Evolutionary conservation across 2,888 invertebrate species (phyloP).

Genomic region (Hyposoter dolosus): DNA sequence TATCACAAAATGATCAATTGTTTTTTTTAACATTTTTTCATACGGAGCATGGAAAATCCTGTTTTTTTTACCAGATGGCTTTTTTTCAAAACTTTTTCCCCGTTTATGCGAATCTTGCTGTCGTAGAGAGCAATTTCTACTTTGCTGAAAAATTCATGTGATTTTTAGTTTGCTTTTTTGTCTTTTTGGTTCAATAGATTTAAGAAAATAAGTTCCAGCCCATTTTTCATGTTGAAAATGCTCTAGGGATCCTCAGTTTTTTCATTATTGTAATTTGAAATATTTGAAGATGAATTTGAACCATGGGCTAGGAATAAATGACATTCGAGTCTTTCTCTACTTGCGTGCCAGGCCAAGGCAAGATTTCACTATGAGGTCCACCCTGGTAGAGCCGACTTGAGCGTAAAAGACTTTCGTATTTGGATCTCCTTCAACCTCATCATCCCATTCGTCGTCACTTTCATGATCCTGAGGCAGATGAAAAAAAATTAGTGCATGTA

Average conservation of each 20-base stretch:
- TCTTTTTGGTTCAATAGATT: background rate
- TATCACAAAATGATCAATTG: background rate
- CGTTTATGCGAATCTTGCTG: slow-evolving; percentile 92
- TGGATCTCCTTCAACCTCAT: slow-evolving; percentile 86
- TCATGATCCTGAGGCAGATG: slow-evolving; percentile 62
- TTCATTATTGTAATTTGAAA: background rate
- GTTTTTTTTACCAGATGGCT: slow-evolving; percentile 87
- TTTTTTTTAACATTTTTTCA: background rate
- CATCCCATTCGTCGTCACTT: slow-evolving; percentile 85
- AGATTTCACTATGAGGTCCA: slow-evolving; percentile 90
- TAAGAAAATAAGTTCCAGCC: background rate
- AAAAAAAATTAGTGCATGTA: background rate
- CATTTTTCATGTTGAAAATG: background rate
- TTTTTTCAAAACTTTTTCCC: slow-evolving; percentile 91
- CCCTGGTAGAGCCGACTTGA: slow-evolving; percentile 88
- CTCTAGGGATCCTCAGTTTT: background rate
- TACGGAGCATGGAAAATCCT: background rate
- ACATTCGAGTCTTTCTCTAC: slow-evolving; percentile 84
- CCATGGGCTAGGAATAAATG: background rate
- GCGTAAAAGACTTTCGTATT: slow-evolving; percentile 89
- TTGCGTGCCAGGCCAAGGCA: slow-evolving; percentile 90
- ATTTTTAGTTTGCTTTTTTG: background rate
- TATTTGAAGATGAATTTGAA: background rate
- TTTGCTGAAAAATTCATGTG: slow-evolving; percentile 87
- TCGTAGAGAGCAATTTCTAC: slow-evolving; percentile 92